phyloP scores from a whole-genome alignment of 1,140 invertebrate genomes.

The Calephelis virginiensis region DNA sequence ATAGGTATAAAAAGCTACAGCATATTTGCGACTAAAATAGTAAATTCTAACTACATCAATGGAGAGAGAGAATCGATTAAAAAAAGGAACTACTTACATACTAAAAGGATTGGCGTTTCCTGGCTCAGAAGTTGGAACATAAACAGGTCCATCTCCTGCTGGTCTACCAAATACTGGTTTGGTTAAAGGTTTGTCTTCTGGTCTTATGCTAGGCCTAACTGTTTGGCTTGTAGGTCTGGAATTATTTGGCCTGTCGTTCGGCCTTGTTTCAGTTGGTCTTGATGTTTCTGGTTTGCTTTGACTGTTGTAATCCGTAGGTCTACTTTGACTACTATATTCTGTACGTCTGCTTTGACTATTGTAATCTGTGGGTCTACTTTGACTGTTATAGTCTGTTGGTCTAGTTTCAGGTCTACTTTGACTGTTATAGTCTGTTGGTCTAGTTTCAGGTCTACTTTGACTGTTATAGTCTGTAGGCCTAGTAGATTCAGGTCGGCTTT shows the following conservation, averaged over 20 bases:
- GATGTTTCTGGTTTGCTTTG: not conserved
- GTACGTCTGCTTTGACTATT: conserved; percentile 19
- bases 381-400: conserved; percentile 18
- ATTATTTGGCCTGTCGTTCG: conserved; percentile 22
- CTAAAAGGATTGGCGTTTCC: conserved; percentile 43
- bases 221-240: conserved; percentile 25
- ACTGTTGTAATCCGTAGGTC: conserved; percentile 11
- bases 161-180: conserved; percentile 41
- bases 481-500: conserved; percentile 19
- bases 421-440: conserved; percentile 19
- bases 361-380: conserved; percentile 17
- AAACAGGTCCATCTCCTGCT: conserved; percentile 47
- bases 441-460: conserved; percentile 20
- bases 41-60: not conserved
- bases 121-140: conserved; percentile 39
- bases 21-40: not conserved
- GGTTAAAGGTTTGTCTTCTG: conserved; percentile 40
- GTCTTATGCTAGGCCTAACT: conserved; percentile 32
- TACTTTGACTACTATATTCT: conserved; percentile 2
- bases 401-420: conserved; percentile 24
- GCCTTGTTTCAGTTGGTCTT: conserved; percentile 22
- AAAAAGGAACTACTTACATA: conserved; percentile 44
- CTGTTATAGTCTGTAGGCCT: conserved; percentile 17
- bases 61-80: not conserved
- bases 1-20: too few species aligned